Conservation (phyloP, 1,140 invertebrate genomes). For the Cyclargus thomasi region DNA sequence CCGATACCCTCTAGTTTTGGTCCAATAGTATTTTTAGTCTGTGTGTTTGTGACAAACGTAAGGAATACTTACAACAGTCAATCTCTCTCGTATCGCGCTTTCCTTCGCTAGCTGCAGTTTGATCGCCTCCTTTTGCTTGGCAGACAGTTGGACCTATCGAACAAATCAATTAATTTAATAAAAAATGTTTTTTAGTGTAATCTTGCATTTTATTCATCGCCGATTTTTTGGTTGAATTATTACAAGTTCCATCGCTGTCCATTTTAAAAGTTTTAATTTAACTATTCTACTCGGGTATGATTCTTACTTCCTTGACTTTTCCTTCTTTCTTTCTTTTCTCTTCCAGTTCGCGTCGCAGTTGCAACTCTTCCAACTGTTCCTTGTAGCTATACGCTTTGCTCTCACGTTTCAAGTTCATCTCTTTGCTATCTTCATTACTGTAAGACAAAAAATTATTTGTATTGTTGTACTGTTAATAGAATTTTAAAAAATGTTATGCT, state of each 20-base stretch:
- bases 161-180: not conserved
- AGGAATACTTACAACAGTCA: slow-evolving; percentile 76
- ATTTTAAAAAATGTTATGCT: too few species aligned
- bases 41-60: not conserved
- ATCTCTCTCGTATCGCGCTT: slow-evolving; percentile 80
- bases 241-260: too few species aligned
- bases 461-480: too few species aligned
- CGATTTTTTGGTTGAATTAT: too few species aligned
- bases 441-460: not conserved
- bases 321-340: slow-evolving; percentile 91
- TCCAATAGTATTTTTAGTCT: too few species aligned
- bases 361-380: slow-evolving; percentile 96
- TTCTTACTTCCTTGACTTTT: slow-evolving; percentile 78
- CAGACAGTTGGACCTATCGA: slow-evolving; percentile 73
- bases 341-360: slow-evolving; percentile 93
- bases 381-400: slow-evolving; percentile 98
- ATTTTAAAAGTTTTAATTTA: too few species aligned
- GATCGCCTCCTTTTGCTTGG: slow-evolving; percentile 95
- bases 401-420: slow-evolving; percentile 95
- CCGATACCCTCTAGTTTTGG: too few species aligned
- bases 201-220: too few species aligned
- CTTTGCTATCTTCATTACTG: slow-evolving; percentile 79
- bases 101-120: slow-evolving; percentile 93
- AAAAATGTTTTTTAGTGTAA: too few species aligned
- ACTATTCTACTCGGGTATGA: too few species aligned